Conservation (phyloP, 2,797 vertebrate genomes). For the Melanotaenia boesemani region DNA sequence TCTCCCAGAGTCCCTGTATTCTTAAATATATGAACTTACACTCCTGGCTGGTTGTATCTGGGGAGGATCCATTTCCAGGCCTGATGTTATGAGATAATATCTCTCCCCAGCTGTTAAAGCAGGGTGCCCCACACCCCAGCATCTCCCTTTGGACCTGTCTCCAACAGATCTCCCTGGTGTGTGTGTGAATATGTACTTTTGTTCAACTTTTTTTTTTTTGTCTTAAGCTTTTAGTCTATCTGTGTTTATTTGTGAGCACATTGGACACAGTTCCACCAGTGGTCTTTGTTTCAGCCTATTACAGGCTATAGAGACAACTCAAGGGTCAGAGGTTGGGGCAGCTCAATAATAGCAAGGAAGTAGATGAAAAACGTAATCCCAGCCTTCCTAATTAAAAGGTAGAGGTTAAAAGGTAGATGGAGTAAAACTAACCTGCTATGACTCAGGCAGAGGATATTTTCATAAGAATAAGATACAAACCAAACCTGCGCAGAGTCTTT, state of each 20-base stretch:
- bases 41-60: constrained; percentile 71
- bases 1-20: constrained; percentile 52
- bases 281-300: constrained; percentile 66
- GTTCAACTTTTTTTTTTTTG: constrained; percentile 13
- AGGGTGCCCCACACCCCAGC: constrained; percentile 74
- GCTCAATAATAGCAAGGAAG: constrained; percentile 69
- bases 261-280: constrained; percentile 28
- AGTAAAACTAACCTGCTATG: constrained; percentile 75
- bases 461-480: constrained; percentile 72
- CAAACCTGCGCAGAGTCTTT: constrained; percentile 55
- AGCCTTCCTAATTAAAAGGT: constrained; percentile 69
- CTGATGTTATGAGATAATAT: constrained; percentile 80
- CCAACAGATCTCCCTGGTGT: constrained; percentile 54
- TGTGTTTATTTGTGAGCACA: constrained; percentile 51
- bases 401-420: constrained; percentile 74
- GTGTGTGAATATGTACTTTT: constrained; percentile 21
- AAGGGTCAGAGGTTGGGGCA: constrained; percentile 64
- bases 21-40: constrained; percentile 63
- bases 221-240: constrained; percentile 33
- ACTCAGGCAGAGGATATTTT: constrained; percentile 76
- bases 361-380: constrained; percentile 67
- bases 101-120: constrained; percentile 82
- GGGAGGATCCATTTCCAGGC: constrained; percentile 81
- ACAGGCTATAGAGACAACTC: constrained; percentile 67
- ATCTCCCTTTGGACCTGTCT: constrained; percentile 65